These are phyloP conservation scores for Oriolus oriolus DNA, from an alignment of 2,113 vertebrate genomes.

Conservation along the genomic window DNA sequence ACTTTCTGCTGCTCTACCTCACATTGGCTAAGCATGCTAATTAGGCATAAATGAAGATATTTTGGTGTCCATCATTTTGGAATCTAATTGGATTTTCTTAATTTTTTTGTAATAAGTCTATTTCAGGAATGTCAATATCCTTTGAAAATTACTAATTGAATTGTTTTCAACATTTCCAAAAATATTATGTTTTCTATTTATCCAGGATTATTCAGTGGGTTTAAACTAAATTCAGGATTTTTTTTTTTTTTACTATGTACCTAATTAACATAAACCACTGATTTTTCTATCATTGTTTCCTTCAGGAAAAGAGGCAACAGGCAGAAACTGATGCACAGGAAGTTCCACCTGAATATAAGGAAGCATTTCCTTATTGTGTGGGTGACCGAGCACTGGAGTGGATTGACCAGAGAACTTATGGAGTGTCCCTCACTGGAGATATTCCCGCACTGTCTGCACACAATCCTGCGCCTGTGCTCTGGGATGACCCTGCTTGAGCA, in stretches of 20 bases:
- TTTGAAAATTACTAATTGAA: not conserved
- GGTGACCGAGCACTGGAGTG: not conserved
- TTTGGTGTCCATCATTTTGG: not conserved
- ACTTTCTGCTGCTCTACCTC: not conserved
- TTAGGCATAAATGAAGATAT: not conserved
- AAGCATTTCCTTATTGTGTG: not conserved
- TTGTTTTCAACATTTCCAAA: not conserved
- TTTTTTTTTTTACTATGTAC: not conserved
- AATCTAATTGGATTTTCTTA: not conserved
- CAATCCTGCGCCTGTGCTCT: not conserved
- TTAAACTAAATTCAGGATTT: not conserved
- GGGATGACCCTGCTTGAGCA: not conserved
- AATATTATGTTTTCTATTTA: not conserved
- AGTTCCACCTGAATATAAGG: not conserved
- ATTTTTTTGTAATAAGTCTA: not conserved
- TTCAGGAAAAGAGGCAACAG: not conserved
- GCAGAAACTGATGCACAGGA: not conserved
- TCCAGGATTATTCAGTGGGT: not conserved
- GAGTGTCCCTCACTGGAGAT: not conserved
- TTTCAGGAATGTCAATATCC: not conserved
- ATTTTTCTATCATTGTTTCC: not conserved
- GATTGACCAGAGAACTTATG: accelerated
- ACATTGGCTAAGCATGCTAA: not conserved
- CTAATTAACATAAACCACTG: not conserved
- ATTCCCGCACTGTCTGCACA: not conserved